Evolutionary conservation across 2,113 vertebrate genomes (phyloP).

Genomic region (Osmerus mordax): DNA sequence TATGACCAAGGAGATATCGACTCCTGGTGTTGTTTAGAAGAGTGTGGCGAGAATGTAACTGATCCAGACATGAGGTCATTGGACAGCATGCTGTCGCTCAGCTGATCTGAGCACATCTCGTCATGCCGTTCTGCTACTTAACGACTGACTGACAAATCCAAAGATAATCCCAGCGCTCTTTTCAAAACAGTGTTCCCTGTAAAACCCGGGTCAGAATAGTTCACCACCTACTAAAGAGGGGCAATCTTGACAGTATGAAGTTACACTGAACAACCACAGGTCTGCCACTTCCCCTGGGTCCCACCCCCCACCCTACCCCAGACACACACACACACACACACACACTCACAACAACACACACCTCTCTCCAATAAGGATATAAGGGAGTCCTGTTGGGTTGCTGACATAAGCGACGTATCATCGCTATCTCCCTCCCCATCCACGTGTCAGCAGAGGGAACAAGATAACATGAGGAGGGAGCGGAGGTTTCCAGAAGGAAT

Average conservation of each 20-base stretch:
- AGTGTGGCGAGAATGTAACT: slow-evolving; percentile 36
- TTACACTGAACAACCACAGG: slow-evolving; percentile 43
- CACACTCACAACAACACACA: slow-evolving; percentile 6
- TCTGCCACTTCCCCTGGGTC: neutral
- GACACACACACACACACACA: slow-evolving; percentile 31
- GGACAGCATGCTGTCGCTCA: slow-evolving; percentile 26
- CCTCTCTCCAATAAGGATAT: too few relatives aligned
- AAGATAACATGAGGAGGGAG: slow-evolving; percentile 52
- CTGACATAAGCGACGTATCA: too few relatives aligned
- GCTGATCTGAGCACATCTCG: slow-evolving; percentile 53
- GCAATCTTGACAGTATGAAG: slow-evolving; percentile 45
- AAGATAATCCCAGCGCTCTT: slow-evolving; percentile 64
- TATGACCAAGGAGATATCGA: slow-evolving; percentile 25
- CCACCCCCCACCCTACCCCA: neutral
- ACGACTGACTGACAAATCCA: slow-evolving; percentile 68
- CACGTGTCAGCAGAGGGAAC: slow-evolving; percentile 35
- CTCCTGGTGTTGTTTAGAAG: neutral
- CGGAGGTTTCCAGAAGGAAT: slow-evolving; percentile 21
- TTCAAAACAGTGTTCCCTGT: slow-evolving; percentile 59
- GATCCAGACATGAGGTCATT: slow-evolving; percentile 59
- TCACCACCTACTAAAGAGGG: slow-evolving; percentile 41
- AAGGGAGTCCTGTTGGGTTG: too few relatives aligned
- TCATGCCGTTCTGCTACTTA: slow-evolving; percentile 60
- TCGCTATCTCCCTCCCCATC: slow-evolving; percentile 26
- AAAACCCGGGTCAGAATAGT: slow-evolving; percentile 40